Conservation (phyloP, 2,888 invertebrate genomes). For the Cecidostiba fungosa region DNA sequence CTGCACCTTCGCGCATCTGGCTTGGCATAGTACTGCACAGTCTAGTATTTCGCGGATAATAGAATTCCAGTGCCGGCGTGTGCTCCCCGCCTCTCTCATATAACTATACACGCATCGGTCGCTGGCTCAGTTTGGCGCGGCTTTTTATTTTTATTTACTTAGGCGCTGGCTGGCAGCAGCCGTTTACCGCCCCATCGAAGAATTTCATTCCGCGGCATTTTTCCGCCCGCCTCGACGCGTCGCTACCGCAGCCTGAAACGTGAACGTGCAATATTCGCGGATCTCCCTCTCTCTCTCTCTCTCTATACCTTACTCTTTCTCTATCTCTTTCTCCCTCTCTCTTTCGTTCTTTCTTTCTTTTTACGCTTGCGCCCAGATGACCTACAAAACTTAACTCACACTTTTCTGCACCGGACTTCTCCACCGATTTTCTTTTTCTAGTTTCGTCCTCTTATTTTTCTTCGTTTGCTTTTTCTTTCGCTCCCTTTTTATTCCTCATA, state of each 20-base stretch:
- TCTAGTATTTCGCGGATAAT: constrained; percentile 59
- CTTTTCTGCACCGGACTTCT: not conserved
- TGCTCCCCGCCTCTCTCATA: not conserved
- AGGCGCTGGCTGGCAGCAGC: constrained; percentile 11
- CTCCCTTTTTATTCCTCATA: not conserved
- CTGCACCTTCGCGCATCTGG: not conserved
- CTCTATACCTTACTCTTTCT: no score
- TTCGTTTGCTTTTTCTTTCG: constrained; percentile 16
- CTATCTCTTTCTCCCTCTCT: not conserved
- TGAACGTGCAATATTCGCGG: constrained; percentile 47
- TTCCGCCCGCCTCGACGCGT: constrained; percentile 19
- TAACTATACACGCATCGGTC: not conserved
- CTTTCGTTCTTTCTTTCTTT: not conserved
- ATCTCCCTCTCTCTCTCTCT: not conserved
- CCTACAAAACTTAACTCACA: constrained; percentile 54
- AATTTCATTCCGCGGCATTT: constrained; percentile 65
- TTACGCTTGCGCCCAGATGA: constrained; percentile 32
- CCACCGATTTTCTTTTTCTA: constrained; percentile 23
- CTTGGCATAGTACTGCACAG: not conserved
- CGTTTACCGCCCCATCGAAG: constrained; percentile 59
- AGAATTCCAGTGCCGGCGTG: constrained; percentile 65
- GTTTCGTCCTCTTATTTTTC: constrained; percentile 15
- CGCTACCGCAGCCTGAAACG: constrained; percentile 20
- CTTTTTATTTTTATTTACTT: constrained; percentile 60
- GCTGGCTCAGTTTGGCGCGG: constrained; percentile 23